Base-by-base conservation (phyloP, 1,140 invertebrate species). In the Scaptomyza graminum region DNA sequence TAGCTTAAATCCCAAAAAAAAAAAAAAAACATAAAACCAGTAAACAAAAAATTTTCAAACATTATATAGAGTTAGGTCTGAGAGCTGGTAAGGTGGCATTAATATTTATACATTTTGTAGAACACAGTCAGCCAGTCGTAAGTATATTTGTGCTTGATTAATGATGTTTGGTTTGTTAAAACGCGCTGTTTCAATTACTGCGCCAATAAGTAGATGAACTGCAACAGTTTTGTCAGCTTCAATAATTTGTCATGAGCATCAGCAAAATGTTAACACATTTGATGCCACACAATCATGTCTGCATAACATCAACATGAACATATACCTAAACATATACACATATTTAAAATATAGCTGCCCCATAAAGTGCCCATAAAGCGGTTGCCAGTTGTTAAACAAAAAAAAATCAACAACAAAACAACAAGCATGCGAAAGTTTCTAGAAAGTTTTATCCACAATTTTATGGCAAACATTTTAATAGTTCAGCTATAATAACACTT, bases 161-260 rank as follows among this genome's bases (percentile, higher is more conserved):
- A 85, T 85, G 82, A 87, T 87, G 69, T 70, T 70, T 46, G 54
- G 18, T 57, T 62, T 41, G 67, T 69, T 66, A 57, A 64, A 51
- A 51, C 60, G 74, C 57, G 80, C 59, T 79, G 74, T 77, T 87
- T 77, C 87, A 85, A 85, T 85, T 85, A 87, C 81, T 67, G 59
- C 74, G 68, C 82, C 81, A 85, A 85, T 85, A 87, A 85, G 82
- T 74, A 71, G 79, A 66, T 79, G 62, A 79, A 74, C 31, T 50
- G 63, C 46, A 83, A 78, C 74, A 59, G 59, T 65, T 76, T 56
- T 41, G 75, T 44, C 7, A 34, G 60, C 64, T 59, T 28, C 44
- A 31, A 83, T 69, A 81, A 84, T 84, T 83, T 83, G 80, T 84
- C 76, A 76, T 76, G 51, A 51, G 68, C 63, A 75, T 70, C 50